A percentile compares a stretch with the other conserved stretches of the same genome.
Evolutionary conservation across 1,140 invertebrate genomes (phyloP).

Genomic region (Dinothrombium tinctorium): DNA sequence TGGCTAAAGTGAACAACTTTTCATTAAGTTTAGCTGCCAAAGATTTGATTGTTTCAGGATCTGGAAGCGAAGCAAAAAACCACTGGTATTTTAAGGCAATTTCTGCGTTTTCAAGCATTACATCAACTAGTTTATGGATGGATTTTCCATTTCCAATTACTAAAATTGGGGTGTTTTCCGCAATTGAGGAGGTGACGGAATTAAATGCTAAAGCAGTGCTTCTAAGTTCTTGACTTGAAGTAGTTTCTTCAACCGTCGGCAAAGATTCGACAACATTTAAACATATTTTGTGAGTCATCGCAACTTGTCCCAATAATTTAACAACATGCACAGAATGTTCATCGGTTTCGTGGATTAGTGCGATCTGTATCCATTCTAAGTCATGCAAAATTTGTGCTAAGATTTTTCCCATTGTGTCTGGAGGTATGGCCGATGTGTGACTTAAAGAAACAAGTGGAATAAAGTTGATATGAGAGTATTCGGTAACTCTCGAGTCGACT

Average conservation of each 20-base stretch:
- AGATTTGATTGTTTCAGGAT: neutral
- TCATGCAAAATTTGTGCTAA: neutral
- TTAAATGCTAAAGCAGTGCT: neutral
- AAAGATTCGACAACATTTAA: neutral
- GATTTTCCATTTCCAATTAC: neutral
- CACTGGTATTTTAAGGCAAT: neutral
- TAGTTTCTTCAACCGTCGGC: neutral
- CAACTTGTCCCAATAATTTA: neutral
- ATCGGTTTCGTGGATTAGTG: neutral
- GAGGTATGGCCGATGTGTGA: neutral
- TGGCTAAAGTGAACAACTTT: neutral
- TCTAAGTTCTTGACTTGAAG: neutral
- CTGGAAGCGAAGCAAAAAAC: neutral
- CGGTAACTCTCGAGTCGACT: neutral
- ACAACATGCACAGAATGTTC: neutral
- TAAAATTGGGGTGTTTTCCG: neutral
- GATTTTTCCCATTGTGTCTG: neutral
- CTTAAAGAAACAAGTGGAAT: neutral
- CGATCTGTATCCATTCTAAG: slow-evolving; percentile 1
- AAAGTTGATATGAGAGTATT: neutral
- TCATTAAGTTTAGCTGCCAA: neutral
- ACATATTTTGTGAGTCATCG: neutral
- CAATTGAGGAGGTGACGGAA: neutral
- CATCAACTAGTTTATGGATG: neutral
- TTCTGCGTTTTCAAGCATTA: neutral